Percentiles rank a stretch among this genome's conserved stretches.
Conservation (phyloP, 2,888 invertebrate genomes). For the Myathropa florea region DNA sequence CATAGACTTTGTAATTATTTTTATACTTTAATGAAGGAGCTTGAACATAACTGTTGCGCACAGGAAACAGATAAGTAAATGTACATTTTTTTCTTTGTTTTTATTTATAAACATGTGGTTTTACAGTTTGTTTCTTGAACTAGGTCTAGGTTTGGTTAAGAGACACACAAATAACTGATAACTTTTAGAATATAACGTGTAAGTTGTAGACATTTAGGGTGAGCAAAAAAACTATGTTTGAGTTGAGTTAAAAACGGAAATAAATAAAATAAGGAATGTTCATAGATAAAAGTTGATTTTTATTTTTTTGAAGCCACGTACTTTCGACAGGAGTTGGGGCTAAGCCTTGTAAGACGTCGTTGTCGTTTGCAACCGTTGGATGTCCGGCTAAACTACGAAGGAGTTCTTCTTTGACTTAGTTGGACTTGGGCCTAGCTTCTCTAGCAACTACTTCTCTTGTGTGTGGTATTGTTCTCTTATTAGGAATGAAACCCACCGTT, state of each 20-base stretch:
- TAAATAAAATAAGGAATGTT: slow-evolving; percentile 8
- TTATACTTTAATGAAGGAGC: neutral
- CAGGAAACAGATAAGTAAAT: neutral
- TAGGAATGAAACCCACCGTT: too few relatives aligned
- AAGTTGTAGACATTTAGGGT: neutral
- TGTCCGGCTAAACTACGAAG: too few relatives aligned
- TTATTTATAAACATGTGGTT: slow-evolving; percentile 27
- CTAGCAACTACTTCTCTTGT: too few relatives aligned
- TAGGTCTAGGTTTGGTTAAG: neutral
- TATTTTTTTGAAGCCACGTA: neutral
- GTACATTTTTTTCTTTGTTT: neutral
- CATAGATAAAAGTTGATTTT: neutral
- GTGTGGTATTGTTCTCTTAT: too few relatives aligned
- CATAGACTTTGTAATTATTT: neutral
- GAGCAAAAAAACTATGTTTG: neutral
- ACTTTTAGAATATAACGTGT: slow-evolving; percentile 1
- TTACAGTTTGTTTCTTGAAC: neutral
- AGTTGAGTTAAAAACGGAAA: neutral
- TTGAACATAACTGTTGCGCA: neutral
- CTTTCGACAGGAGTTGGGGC: too few relatives aligned
- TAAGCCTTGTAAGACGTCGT: too few relatives aligned
- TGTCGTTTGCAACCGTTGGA: too few relatives aligned
- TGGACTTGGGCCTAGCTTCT: too few relatives aligned
- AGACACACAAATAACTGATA: slow-evolving; percentile 35
- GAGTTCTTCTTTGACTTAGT: too few relatives aligned